A percentile compares a stretch with the other conserved stretches of the same genome.
These are phyloP conservation scores for Pandemis heparana DNA, from an alignment of 2,888 invertebrate species.

Conservation along the genomic window DNA sequence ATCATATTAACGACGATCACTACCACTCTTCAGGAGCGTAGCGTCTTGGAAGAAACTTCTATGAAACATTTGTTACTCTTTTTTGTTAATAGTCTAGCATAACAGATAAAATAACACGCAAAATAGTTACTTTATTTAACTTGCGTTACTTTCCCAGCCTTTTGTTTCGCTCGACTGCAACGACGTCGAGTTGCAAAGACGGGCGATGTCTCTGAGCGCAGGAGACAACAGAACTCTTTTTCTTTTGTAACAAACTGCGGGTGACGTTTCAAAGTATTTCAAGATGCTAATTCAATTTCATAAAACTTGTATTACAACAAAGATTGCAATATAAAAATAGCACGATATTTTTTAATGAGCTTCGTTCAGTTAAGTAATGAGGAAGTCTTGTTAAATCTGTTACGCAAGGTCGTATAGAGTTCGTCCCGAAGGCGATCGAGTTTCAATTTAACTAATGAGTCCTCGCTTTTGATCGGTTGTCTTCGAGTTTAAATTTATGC, in stretches of 20 bases:
- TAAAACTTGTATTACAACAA: background rate
- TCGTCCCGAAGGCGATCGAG: slow-evolving; percentile 15
- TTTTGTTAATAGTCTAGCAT: too few species aligned
- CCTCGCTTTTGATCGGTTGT: slow-evolving; percentile 18
- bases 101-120: background rate
- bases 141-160: background rate
- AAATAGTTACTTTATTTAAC: background rate
- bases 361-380: background rate
- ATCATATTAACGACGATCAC: too few species aligned
- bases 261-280: background rate
- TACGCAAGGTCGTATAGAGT: background rate
- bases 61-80: too few species aligned
- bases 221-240: background rate
- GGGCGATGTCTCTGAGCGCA: background rate
- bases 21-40: too few species aligned
- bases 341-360: background rate
- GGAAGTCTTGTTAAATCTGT: background rate
- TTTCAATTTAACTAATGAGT: slow-evolving; percentile 22
- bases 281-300: background rate
- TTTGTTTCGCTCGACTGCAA: background rate
- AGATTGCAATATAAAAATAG: background rate
- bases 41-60: too few species aligned
- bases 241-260: background rate
- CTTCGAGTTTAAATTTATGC: slow-evolving; percentile 18
- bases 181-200: background rate